phyloP scores from a whole-genome alignment of 2,888 invertebrate species.

The Geotrupes spiniger region DNA sequence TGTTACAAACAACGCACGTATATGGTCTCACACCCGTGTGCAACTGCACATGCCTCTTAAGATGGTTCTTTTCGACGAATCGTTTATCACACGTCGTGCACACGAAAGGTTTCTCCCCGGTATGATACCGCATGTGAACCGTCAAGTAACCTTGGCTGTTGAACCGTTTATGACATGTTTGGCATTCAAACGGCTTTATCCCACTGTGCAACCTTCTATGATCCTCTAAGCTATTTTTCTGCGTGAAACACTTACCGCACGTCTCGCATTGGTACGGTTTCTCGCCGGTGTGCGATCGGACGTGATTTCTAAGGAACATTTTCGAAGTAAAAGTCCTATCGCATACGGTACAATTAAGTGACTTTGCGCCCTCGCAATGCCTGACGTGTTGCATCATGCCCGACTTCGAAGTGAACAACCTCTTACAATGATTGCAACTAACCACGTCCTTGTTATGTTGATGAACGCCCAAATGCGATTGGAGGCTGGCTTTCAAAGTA shows the following conservation, averaged over 20 bases:
- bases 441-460: not conserved
- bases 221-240: constrained; percentile 44
- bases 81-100: constrained; percentile 47
- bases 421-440: not conserved
- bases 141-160: constrained; percentile 54
- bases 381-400: not conserved
- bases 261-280: constrained; percentile 45
- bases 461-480: constrained; percentile 4
- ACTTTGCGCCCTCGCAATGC: not conserved
- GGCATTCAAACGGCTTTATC: constrained; percentile 55
- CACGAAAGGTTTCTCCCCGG: constrained; percentile 44
- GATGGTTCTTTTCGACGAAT: constrained; percentile 42
- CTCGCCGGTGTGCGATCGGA: constrained; percentile 45
- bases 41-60: constrained; percentile 9
- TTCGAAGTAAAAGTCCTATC: not conserved
- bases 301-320: constrained; percentile 28
- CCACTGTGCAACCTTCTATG: constrained; percentile 57
- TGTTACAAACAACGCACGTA: too few species aligned
- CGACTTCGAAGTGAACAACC: not conserved
- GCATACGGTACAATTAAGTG: not conserved
- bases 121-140: constrained; percentile 51
- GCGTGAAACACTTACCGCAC: constrained; percentile 44
- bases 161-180: constrained; percentile 56
- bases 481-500: constrained; percentile 4
- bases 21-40: constrained; percentile 16